Evolutionary conservation across 2,113 vertebrate species (phyloP).

Genomic region (Calidris pygmaea): DNA sequence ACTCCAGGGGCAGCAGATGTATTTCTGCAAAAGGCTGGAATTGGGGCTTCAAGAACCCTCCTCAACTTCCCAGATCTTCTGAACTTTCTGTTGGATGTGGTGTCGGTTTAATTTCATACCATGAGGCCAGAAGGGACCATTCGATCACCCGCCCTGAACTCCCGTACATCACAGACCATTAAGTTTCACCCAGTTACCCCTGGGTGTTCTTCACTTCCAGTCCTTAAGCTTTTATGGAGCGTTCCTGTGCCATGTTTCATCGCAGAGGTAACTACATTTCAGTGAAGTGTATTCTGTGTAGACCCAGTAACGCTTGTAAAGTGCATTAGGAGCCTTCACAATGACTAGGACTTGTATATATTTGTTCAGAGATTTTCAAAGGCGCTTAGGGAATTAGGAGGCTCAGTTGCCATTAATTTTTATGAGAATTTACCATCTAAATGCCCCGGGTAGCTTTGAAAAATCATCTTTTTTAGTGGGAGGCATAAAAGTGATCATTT

Average conservation of each 20-base stretch:
- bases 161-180: neutral
- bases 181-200: neutral
- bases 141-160: neutral
- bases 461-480: conserved; percentile 7
- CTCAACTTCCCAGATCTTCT: neutral
- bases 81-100: neutral
- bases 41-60: neutral
- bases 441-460: neutral
- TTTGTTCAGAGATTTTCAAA: neutral
- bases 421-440: conserved; percentile 32
- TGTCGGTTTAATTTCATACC: neutral
- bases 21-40: neutral
- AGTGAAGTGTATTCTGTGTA: neutral
- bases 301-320: neutral
- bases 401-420: neutral
- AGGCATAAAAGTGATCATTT: conserved; percentile 12
- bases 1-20: fast-evolving
- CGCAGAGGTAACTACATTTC: neutral
- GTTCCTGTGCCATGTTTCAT: neutral
- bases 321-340: neutral
- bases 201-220: neutral
- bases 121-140: neutral
- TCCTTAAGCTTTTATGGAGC: neutral
- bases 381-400: neutral
- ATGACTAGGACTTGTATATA: neutral